Evolutionary conservation across 2,888 invertebrate genomes (phyloP).

Genomic region (Tenodera sinensis): DNA sequence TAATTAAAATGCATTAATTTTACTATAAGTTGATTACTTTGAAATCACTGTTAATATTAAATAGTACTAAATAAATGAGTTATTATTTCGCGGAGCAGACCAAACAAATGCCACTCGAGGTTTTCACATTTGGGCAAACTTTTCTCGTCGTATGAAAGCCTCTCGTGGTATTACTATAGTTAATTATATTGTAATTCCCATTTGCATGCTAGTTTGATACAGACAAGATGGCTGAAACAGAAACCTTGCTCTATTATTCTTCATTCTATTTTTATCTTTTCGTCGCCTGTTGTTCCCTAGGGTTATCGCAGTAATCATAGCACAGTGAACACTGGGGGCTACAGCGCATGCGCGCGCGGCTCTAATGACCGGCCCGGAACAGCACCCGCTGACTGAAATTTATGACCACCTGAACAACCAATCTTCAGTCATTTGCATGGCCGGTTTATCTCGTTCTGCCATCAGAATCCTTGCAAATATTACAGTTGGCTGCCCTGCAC

Average conservation of each 20-base stretch:
- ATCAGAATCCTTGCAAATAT: constrained; percentile 6
- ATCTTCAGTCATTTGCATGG: not conserved
- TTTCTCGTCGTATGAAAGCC: no score
- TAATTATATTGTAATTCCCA: no score
- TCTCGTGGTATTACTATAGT: no score
- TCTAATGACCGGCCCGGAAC: not conserved
- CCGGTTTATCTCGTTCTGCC: not conserved
- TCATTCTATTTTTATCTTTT: not conserved
- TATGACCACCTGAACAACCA: not conserved
- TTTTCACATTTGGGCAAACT: no score
- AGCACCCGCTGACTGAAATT: not conserved
- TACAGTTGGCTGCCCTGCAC: not conserved
- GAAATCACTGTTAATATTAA: no score
- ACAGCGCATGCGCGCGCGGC: not conserved
- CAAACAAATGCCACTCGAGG: no score
- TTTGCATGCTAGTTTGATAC: not conserved
- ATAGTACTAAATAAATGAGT: no score
- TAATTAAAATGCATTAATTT: no score
- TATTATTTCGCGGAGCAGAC: no score
- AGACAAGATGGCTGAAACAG: not conserved
- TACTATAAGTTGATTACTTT: no score
- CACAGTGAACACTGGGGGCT: not conserved
- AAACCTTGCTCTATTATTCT: not conserved
- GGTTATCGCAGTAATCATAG: not conserved
- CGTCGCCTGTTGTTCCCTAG: not conserved